Evolutionary conservation across 2,113 vertebrate species (phyloP).

Genomic region (Ramphastos sulfuratus): DNA sequence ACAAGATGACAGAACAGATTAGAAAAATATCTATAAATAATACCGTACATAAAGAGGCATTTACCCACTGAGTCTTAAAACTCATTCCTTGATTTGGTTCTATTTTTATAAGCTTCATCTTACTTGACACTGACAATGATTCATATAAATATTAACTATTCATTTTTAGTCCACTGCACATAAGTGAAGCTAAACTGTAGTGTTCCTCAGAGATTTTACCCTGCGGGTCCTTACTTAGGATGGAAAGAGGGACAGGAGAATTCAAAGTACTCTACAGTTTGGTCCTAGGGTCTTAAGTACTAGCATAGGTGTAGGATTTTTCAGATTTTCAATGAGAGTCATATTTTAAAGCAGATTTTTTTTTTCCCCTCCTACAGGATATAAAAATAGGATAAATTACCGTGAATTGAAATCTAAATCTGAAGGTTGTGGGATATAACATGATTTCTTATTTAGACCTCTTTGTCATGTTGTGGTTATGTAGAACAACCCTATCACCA

Average conservation of each 20-base stretch:
- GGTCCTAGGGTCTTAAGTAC: neutral
- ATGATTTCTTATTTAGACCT: neutral
- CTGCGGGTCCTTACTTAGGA: neutral
- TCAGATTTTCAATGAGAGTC: neutral
- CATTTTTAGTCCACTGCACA: constrained; percentile 53
- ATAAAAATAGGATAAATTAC: neutral
- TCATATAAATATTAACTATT: constrained; percentile 67
- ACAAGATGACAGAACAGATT: constrained; percentile 60
- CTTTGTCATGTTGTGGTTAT: neutral
- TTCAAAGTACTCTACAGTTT: neutral
- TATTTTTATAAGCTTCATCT: constrained; percentile 59
- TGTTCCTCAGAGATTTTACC: constrained; percentile 14
- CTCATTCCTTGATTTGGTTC: constrained; percentile 35
- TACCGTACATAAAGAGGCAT: constrained; percentile 28
- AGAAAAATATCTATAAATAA: constrained; percentile 65
- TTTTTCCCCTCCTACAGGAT: neutral
- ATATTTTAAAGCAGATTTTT: neutral
- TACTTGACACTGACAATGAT: constrained; percentile 64
- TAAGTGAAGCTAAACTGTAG: constrained; percentile 16
- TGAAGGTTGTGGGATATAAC: neutral
- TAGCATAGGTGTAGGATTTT: neutral
- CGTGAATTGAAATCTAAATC: neutral
- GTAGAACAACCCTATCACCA: neutral
- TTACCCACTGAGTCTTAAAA: constrained; percentile 51
- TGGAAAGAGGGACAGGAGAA: neutral